Base-by-base conservation (phyloP, 2,888 invertebrate genomes). In the Drosophila stalkeri region DNA sequence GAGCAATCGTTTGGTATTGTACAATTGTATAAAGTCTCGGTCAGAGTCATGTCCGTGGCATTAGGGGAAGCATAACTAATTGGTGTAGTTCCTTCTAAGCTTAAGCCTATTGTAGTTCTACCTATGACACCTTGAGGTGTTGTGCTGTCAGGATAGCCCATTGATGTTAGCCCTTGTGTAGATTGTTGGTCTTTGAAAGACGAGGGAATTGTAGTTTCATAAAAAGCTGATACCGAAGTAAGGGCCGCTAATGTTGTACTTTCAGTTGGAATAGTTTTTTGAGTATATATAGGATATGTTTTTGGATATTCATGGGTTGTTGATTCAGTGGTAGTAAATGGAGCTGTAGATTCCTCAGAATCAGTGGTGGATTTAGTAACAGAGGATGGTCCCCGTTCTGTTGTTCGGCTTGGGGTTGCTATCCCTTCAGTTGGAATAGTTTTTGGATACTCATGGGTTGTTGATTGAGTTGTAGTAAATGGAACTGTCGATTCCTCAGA, bases 1-100 rank as follows among this genome's bases (percentile, higher is more conserved):
- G 90, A 82, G 85, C 94, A 94, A 78, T 94, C 92, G 62, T 72
- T 76, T 69, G 92, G 89, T 20, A 72, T 77, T n/a, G 51, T 68
- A 80, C 93, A 93, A 12, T 27, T 68, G 62, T 16, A 20, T 35
- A 20, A 57, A 43, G 27, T 67, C 69, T 77, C 75, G 31, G 67
- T 77, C 18, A 12, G 9, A 9, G 54, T 49, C 37, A 46, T 63
- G 18, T 69, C 73, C 18, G 75, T 77, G 7, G 23, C 44, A 68
- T 57, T 81, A 57, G 37, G 31, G 9, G 44, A 33, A 44, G 35
- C 18, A 20, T 56, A 46, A 23, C 31, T 16, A 18, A 11, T n/a
- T 44, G 46, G 33, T 3, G 52, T 47, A 18, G 44, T 54, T 41
- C 60, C 62, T 7, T 46, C 37, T 51, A 59, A 14, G 1, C 23